Evolutionary conservation across 2,113 vertebrate genomes (phyloP), one percentile per base, ranked within the genome.

Genomic region (Ochotona curzoniae): DNA sequence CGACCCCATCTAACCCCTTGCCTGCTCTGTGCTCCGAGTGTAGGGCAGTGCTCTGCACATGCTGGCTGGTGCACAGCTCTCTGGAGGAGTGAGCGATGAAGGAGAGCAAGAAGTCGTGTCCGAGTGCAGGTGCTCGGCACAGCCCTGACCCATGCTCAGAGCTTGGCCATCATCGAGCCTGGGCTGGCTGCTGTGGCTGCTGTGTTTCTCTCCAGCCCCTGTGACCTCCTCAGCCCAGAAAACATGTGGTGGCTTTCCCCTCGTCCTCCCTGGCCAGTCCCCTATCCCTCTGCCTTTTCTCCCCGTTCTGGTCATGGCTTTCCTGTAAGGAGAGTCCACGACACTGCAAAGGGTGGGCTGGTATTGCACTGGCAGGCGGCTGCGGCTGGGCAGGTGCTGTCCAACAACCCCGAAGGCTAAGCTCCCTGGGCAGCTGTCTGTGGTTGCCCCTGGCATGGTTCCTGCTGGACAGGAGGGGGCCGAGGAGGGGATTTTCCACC

Each of bases 401-500:
- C 57, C 63, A 75, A 38, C 91, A 83, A 3, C 71, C 54, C 47
- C 30, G n/a, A 84, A 84, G 87, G 73, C 60, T n/a, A 32, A 67
- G 57, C 47, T n/a, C 28, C 66, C 54, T 32, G 30, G 83, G 57
- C 57, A 79, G 51, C 74, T 83, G 21, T 49, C 67, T 23, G 7
- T 49, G 71, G 87, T 80, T 57, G 7, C 63, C 28, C 38, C 71
- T 51, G 66, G 81, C 54, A 49, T 78, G 67, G 80, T 30, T 69
- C 25, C 38, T 61, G 70, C 80, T 81, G 32, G 69, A n/a, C n/a
- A n/a, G 28, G 30, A 20, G 25, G 92, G 78, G 84, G 78, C 89
- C 79, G 66, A 83, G 54, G 28, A 75, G 79, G 47, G 74, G 80
- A 80, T 69, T 69, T 74, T 51, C 51, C 71, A 30, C 7, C 1